Evolutionary conservation across 2,888 invertebrate species (phyloP).

Genomic region (Syritta pipiens): DNA sequence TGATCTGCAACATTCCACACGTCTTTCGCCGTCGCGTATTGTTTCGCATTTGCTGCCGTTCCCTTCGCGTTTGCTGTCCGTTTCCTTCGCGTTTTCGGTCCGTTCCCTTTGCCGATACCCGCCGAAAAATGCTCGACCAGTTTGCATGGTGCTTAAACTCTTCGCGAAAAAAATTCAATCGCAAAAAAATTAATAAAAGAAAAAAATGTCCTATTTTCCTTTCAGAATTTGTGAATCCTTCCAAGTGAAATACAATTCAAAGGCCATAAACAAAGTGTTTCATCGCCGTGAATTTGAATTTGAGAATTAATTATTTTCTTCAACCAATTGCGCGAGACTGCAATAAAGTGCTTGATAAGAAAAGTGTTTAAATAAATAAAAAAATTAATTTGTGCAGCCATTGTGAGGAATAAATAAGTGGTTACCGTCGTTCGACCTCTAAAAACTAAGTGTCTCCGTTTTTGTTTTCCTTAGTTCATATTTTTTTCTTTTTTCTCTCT

Average conservation of each 20-base stretch:
- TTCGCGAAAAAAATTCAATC: neutral
- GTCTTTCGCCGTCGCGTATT: no score
- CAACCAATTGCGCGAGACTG: conserved; percentile 36
- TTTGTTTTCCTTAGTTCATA: conserved; percentile 15
- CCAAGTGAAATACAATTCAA: conserved; percentile 41
- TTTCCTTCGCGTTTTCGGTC: no score
- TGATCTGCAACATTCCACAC: no score
- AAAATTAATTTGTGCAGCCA: neutral
- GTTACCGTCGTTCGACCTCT: conserved; percentile 49
- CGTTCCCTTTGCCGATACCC: no score
- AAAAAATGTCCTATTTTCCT: conserved; percentile 6
- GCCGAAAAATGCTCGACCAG: conserved; percentile 8
- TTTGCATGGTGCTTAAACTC: neutral
- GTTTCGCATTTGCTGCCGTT: no score
- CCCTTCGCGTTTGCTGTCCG: no score
- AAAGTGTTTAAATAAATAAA: conserved; percentile 23
- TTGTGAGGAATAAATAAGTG: conserved; percentile 19
- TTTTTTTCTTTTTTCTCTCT: conserved; percentile 9
- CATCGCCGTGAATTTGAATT: conserved; percentile 21
- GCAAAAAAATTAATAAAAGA: neutral
- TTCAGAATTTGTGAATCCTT: conserved; percentile 56
- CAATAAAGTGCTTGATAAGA: conserved; percentile 55
- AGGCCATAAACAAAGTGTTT: conserved; percentile 41
- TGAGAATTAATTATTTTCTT: neutral
- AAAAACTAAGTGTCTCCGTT: conserved; percentile 51